A percentile compares a stretch with the other conserved stretches of the same genome.
These are phyloP conservation scores for Aphodius sticticus DNA, from an alignment of 2,888 invertebrate species.

Conservation along the genomic window DNA sequence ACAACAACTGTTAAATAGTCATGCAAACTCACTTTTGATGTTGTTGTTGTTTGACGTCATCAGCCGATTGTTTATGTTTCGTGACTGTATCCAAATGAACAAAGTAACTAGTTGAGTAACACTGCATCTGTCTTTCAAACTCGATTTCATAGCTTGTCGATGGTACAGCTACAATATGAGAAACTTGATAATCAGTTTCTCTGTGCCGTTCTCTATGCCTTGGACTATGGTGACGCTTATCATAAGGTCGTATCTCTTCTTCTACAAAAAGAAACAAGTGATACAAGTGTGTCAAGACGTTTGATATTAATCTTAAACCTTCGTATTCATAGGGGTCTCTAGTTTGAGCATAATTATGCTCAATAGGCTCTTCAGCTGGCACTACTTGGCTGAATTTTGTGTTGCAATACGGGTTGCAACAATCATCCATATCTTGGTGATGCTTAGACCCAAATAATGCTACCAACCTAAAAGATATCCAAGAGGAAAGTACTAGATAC, in stretches of 20 bases:
- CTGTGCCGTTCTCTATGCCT: neutral
- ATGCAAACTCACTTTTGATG: neutral
- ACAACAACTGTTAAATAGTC: neutral
- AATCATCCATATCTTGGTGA: neutral
- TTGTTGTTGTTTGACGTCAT: neutral
- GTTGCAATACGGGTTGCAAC: neutral
- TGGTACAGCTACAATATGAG: neutral
- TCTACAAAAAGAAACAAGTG: neutral
- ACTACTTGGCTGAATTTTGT: neutral
- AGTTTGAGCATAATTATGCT: neutral
- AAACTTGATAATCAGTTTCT: neutral
- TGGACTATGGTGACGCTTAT: neutral
- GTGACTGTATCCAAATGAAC: neutral
- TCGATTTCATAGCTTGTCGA: neutral
- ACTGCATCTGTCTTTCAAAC: neutral
- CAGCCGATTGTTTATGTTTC: neutral
- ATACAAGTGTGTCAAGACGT: too few species aligned
- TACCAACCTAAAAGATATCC: conserved; percentile 22
- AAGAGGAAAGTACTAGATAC: neutral
- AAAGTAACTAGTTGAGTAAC: neutral
- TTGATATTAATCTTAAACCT: neutral
- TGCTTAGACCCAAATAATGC: neutral
- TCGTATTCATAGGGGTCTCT: neutral
- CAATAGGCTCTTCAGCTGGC: neutral
- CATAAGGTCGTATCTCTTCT: neutral